Evolutionary conservation across 2,797 vertebrate genomes (phyloP).

Genomic region (Falco peregrinus): DNA sequence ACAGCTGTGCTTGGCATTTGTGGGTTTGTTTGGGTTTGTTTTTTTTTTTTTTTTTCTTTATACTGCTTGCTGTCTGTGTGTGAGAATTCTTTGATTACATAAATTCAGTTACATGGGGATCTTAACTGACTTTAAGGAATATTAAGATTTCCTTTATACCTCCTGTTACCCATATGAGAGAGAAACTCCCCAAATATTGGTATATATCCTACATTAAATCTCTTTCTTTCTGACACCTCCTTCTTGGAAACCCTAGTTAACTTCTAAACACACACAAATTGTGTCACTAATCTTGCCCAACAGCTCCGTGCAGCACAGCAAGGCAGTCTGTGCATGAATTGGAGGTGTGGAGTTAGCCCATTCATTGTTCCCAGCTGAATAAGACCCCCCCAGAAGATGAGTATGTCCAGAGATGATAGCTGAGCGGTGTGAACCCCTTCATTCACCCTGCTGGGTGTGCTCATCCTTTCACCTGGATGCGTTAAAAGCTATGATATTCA

Average conservation of each 20-base stretch:
- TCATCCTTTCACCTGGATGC: constrained; percentile 53
- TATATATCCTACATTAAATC: background rate
- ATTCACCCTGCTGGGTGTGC: constrained; percentile 12
- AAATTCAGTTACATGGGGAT: background rate
- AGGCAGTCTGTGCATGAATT: background rate
- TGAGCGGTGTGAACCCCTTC: background rate
- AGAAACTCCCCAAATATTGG: background rate
- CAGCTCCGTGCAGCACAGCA: background rate
- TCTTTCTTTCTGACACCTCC: background rate
- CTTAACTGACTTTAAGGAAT: background rate
- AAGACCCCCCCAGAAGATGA: background rate
- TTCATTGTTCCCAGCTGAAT: constrained; percentile 21
- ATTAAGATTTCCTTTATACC: background rate
- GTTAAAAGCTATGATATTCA: constrained; percentile 50
- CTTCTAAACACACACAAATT: background rate
- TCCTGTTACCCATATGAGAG: background rate
- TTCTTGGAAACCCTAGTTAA: background rate
- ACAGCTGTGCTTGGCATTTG: background rate
- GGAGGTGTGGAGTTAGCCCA: background rate
- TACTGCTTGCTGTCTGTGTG: background rate
- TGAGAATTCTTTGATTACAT: background rate
- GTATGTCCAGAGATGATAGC: background rate
- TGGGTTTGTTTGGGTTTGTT: background rate
- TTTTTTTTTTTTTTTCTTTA: background rate
- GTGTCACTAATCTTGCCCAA: background rate